Percentiles rank a stretch among this genome's conserved stretches.
These are phyloP conservation scores for Gonioctena quinquepunctata DNA, from an alignment of 1,140 invertebrate species.

Conservation along the genomic window DNA sequence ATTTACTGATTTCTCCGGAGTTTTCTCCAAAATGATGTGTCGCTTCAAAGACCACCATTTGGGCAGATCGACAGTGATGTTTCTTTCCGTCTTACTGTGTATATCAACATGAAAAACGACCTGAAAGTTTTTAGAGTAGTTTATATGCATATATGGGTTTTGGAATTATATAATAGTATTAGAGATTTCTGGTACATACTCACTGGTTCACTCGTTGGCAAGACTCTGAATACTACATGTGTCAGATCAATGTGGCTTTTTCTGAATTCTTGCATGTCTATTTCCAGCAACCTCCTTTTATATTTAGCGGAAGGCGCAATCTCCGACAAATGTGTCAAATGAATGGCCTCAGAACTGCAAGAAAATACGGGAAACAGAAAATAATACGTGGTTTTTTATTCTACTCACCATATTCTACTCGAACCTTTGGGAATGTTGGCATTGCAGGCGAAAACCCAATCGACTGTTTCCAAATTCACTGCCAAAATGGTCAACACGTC, in stretches of 20 bases:
- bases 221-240: slow-evolving; percentile 72
- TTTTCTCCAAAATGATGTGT: slow-evolving; percentile 57
- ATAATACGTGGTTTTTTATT: background rate
- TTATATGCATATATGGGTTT: too few species aligned
- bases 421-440: slow-evolving; percentile 59
- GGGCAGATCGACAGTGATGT: slow-evolving; percentile 60
- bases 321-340: slow-evolving; percentile 67
- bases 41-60: slow-evolving; percentile 52
- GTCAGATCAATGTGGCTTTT: slow-evolving; percentile 62
- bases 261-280: slow-evolving; percentile 66
- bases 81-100: slow-evolving; percentile 62
- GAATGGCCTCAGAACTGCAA: slow-evolving; percentile 58
- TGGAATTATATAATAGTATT: too few species aligned
- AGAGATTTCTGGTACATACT: too few species aligned
- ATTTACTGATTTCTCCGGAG: slow-evolving; percentile 60
- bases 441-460: slow-evolving; percentile 76
- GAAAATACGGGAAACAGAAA: background rate
- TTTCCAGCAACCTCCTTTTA: slow-evolving; percentile 62
- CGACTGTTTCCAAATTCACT: slow-evolving; percentile 64
- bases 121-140: too few species aligned
- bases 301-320: slow-evolving; percentile 57
- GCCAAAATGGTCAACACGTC: slow-evolving; percentile 63
- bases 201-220: slow-evolving; percentile 64
- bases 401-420: slow-evolving; percentile 66
- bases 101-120: slow-evolving; percentile 65